Evolutionary conservation across 2,888 invertebrate species (phyloP), one percentile per base, ranked within the genome.

Genomic region (Heliconius ismenius): DNA sequence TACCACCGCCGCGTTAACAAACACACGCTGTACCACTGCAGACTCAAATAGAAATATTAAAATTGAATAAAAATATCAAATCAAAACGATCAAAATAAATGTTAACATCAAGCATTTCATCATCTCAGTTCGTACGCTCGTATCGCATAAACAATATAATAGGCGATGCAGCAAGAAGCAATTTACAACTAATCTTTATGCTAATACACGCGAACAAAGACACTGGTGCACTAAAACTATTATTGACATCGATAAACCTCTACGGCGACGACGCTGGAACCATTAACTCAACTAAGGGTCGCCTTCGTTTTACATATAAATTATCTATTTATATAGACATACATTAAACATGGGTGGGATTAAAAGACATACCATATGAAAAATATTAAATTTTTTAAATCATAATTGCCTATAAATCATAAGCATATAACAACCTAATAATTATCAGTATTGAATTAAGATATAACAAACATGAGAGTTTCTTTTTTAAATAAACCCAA

Each of bases 131-230:
- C 60, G n/a, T n/a, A n/a, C 58, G 49, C 11, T n/a, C n/a, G n/a
- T 58, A 58, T 58, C n/a, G 69, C 70, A 78, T 73, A 84, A 70
- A 62, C 39, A 60, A 62, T 39, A 60, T 82, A 85, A 84, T 82
- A 85, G 83, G 6, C 78, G 65, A 84, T 79, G 79, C 81, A 83
- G 84, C 82, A 79, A 84, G 82, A 90, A 89, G 87, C 88, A 88
- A 90, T 92, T 87, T 88, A 82, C 84, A 90, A 88, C 86, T 88
- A 89, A 92, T 92, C 84, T 90, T 85, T 87, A 92, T 92, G 92
- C 90, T 90, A 93, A 93, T 92, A 86, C 82, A 79, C 80, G 83
- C 85, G 84, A 87, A 82, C 82, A 83, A 87, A 85, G 86, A 86
- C 87, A 85, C 81, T 79, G 83, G 84, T 85, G 84, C 83, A 86